These are phyloP conservation scores for Callospermophilus lateralis DNA, from an alignment of 2,113 vertebrate species.

Conservation along the genomic window DNA sequence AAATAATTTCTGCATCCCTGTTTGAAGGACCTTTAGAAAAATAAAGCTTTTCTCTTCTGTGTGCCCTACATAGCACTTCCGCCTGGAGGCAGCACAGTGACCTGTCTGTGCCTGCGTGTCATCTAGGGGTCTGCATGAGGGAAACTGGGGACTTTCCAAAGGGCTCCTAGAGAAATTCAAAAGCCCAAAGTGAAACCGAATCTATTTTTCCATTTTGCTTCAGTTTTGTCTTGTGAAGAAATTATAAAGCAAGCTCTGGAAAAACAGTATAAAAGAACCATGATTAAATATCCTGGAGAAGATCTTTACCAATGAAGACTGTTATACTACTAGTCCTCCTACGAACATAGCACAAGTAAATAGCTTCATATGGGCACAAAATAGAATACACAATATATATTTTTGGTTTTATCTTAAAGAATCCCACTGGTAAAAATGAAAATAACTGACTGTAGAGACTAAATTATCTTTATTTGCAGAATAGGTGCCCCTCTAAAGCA, in stretches of 20 bases:
- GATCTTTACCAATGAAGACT: background rate
- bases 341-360: background rate
- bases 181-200: background rate
- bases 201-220: conserved; percentile 28
- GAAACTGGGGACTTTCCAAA: background rate
- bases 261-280: background rate
- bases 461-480: background rate
- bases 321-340: background rate
- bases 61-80: background rate
- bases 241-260: background rate
- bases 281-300: background rate
- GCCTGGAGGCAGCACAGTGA: background rate
- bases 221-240: background rate
- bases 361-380: conserved; percentile 1
- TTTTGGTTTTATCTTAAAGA: conserved; percentile 27
- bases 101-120: background rate
- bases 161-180: background rate
- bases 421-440: background rate
- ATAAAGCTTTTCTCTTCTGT: background rate
- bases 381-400: background rate
- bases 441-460: background rate
- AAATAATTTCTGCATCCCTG: background rate
- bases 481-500: background rate
- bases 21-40: background rate
- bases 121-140: background rate